phyloP scores from a whole-genome alignment of 2,888 invertebrate species.

The Phyto melanocephala region DNA sequence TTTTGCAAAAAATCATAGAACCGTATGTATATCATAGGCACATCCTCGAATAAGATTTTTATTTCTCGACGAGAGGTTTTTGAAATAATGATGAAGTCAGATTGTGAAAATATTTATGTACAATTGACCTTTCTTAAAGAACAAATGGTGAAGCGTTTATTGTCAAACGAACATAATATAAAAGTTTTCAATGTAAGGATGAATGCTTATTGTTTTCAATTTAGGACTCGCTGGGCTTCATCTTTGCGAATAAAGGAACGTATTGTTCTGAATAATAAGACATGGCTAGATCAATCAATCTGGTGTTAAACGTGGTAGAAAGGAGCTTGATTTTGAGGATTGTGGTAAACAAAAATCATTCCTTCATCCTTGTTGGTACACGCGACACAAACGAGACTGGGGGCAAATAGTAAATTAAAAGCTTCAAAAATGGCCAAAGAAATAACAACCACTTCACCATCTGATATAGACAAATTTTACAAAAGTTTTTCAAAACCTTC shows the following conservation, averaged over 20 bases:
- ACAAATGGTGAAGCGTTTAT: constrained; percentile 10
- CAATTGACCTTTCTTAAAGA: constrained; percentile 25
- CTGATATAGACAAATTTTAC: no score
- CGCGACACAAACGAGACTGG: not conserved
- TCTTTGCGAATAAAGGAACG: not conserved
- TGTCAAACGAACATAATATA: no score
- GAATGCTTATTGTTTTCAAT: constrained; percentile 21
- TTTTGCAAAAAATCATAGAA: constrained; percentile 22
- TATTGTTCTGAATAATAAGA: no score
- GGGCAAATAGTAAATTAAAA: not conserved
- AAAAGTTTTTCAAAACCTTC: no score
- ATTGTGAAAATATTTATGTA: constrained; percentile 22
- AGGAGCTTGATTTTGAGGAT: no score
- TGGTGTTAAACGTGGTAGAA: no score
- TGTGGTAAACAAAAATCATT: no score
- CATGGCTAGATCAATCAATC: no score
- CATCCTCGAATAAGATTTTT: constrained; percentile 27
- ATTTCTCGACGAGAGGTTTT: constrained; percentile 9
- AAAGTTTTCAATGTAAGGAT: constrained; percentile 21
- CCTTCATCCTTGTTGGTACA: not conserved
- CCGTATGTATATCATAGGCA: constrained; percentile 19
- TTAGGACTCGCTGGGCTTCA: not conserved
- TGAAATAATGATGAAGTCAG: constrained; percentile 23
- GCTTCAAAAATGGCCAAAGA: no score
- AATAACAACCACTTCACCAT: not conserved